These are phyloP conservation scores for Brachyhypopomus occidentalis DNA, from an alignment of 2,113 vertebrate genomes.

Conservation along the genomic window DNA sequence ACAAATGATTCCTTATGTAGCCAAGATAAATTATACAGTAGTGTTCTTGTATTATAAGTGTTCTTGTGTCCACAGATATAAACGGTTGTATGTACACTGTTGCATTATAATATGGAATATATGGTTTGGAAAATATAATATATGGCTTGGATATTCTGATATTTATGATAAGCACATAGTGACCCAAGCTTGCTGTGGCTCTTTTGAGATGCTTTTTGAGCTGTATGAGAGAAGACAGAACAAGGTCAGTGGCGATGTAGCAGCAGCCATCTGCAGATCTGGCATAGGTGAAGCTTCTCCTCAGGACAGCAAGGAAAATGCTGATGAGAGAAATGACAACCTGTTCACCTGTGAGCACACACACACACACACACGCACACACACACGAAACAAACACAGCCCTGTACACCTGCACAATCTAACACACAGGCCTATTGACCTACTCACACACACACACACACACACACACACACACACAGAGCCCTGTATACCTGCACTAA, in stretches of 20 bases:
- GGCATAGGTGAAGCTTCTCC: too few species aligned
- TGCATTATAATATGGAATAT: too few species aligned
- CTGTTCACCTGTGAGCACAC: not conserved
- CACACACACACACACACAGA: not conserved
- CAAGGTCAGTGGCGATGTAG: constrained; percentile 14
- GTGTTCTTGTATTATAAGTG: too few species aligned
- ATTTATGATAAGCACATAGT: too few species aligned
- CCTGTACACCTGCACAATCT: not conserved
- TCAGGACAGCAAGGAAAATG: not conserved
- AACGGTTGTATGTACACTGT: too few species aligned
- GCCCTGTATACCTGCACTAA: not conserved
- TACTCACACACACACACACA: not conserved
- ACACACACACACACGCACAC: not conserved
- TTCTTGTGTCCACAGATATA: too few species aligned
- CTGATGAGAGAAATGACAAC: constrained; percentile 5
- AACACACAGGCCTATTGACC: not conserved
- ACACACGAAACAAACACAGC: not conserved
- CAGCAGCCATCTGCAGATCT: not conserved
- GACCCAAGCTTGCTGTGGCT: too few species aligned
- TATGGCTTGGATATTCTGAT: too few species aligned
- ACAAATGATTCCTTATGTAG: too few species aligned
- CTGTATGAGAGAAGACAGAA: not conserved
- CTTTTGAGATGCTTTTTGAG: not conserved
- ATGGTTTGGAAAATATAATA: too few species aligned
- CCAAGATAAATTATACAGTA: too few species aligned